phyloP scores from a whole-genome alignment of 1,140 invertebrate species.

The Neodiprion pinetum region DNA sequence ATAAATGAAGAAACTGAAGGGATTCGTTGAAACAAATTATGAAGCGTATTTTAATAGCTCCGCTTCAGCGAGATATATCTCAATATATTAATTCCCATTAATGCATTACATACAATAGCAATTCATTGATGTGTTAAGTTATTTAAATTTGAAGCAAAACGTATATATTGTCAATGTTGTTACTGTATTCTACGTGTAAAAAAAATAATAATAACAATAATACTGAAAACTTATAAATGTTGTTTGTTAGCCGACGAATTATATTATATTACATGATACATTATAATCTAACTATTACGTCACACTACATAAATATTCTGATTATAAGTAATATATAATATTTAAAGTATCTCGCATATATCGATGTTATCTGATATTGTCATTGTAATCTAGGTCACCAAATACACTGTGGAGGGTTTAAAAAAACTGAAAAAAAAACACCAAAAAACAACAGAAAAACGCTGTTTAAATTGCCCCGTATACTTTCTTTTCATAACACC shows the following conservation, averaged over 20 bases:
- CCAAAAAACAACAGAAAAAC: not conserved
- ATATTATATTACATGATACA: slow-evolving; percentile 30
- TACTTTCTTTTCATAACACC: too few relatives aligned
- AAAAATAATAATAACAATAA: slow-evolving; percentile 28
- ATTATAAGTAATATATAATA: slow-evolving; percentile 30
- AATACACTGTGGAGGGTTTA: slow-evolving; percentile 48
- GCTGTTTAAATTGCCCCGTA: too few relatives aligned
- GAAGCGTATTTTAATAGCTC: not conserved
- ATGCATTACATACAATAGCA: not conserved
- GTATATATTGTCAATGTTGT: slow-evolving; percentile 37
- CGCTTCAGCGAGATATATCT: not conserved
- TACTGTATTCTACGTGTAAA: slow-evolving; percentile 40
- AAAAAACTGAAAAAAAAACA: not conserved
- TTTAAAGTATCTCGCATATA: slow-evolving; percentile 39
- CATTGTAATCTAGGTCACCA: slow-evolving; percentile 47
- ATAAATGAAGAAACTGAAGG: too few relatives aligned
- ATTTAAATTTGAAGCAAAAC: slow-evolving; percentile 14
- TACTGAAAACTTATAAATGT: slow-evolving; percentile 35
- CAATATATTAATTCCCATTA: not conserved
- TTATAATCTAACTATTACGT: slow-evolving; percentile 37
- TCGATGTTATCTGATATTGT: slow-evolving; percentile 48
- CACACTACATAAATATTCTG: slow-evolving; percentile 31
- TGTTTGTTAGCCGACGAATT: slow-evolving; percentile 43
- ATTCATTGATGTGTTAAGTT: slow-evolving; percentile 10
- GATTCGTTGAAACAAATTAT: too few relatives aligned